phyloP scores from a whole-genome alignment of 2,113 vertebrate species.

The Meriones unguiculatus region DNA sequence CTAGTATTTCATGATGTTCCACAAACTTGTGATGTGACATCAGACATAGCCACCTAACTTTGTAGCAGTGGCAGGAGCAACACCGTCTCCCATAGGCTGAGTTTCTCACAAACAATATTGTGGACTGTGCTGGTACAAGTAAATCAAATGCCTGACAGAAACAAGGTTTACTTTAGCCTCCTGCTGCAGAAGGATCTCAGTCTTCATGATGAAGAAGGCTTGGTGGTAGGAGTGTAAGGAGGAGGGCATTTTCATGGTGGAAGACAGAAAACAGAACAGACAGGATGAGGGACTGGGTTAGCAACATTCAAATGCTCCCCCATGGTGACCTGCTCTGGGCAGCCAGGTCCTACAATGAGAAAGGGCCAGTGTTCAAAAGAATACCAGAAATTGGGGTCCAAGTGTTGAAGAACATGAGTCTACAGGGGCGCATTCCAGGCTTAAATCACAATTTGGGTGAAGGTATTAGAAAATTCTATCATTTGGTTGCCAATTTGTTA shows the following conservation, averaged over 20 bases:
- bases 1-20: slow-evolving; percentile 46
- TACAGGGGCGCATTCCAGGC: neutral
- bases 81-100: neutral
- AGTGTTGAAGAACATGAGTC: neutral
- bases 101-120: neutral
- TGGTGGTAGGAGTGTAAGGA: neutral
- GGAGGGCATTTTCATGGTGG: neutral
- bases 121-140: neutral
- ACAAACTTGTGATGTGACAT: slow-evolving; percentile 12
- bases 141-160: neutral
- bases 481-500: neutral
- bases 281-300: no score
- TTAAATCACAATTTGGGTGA: neutral
- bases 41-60: neutral
- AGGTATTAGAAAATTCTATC: neutral
- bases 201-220: neutral
- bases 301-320: neutral
- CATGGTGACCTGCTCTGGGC: neutral
- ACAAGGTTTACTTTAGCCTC: neutral
- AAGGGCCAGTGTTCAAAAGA: neutral
- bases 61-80: neutral
- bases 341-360: neutral
- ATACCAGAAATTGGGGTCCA: neutral
- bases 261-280: neutral
- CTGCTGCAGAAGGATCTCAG: neutral